These are phyloP conservation scores for Heliconius hewitsoni DNA, from an alignment of 1,140 invertebrate species.

Conservation along the genomic window DNA sequence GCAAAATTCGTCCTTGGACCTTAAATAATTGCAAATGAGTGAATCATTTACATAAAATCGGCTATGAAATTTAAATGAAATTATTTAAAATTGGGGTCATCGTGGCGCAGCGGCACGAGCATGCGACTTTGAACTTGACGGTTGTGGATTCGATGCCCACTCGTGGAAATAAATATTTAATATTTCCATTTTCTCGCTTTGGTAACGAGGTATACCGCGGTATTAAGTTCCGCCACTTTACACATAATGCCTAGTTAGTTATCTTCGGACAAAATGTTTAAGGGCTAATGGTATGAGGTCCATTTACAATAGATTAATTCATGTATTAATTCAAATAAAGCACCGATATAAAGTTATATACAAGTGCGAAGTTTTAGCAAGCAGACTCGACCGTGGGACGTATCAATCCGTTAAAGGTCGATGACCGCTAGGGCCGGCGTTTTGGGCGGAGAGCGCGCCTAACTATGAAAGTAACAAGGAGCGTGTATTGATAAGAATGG, in stretches of 20 bases:
- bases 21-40: not conserved
- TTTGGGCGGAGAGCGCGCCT: conserved; percentile 2
- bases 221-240: too few relatives aligned
- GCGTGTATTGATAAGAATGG: conserved; percentile 7
- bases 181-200: too few relatives aligned
- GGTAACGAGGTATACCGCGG: too few relatives aligned
- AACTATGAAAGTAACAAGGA: not conserved
- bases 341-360: not conserved
- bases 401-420: conserved; percentile 5
- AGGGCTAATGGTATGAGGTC: not conserved
- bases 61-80: not conserved
- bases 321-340: not conserved
- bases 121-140: too few relatives aligned
- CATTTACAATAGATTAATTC: not conserved
- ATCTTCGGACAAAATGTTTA: not conserved
- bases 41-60: not conserved
- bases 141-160: too few relatives aligned
- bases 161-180: too few relatives aligned
- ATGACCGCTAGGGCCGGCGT: conserved; percentile 13
- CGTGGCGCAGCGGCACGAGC: too few relatives aligned
- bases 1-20: not conserved
- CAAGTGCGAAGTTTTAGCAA: not conserved
- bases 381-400: conserved; percentile 11
- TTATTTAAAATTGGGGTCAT: too few relatives aligned
- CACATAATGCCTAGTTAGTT: too few relatives aligned